These are phyloP conservation scores for Coenonympha glycerion DNA, from an alignment of 2,888 invertebrate genomes.

Conservation along the genomic window DNA sequence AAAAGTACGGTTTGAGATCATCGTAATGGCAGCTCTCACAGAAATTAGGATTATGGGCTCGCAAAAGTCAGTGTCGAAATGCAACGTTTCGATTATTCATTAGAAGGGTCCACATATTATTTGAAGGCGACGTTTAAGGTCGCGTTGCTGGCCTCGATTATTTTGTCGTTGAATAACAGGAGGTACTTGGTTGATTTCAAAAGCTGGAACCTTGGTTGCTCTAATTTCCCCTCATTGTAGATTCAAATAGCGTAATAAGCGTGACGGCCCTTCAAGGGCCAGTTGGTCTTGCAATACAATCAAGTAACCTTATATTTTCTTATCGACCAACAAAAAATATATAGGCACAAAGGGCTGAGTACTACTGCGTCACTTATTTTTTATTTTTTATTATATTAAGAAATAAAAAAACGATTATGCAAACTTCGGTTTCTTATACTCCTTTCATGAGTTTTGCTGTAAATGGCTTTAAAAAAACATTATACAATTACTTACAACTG, in stretches of 20 bases:
- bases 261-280: slow-evolving; percentile 65
- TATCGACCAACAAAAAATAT: slow-evolving; percentile 13
- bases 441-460: too few relatives aligned
- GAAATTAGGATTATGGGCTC: slow-evolving; percentile 49
- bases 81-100: slow-evolving; percentile 51
- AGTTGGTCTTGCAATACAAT: slow-evolving; percentile 41
- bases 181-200: slow-evolving; percentile 66
- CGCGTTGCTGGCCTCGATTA: slow-evolving; percentile 56
- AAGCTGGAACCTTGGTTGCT: slow-evolving; percentile 69
- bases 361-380: too few relatives aligned
- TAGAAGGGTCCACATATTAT: slow-evolving; percentile 67
- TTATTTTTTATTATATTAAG: too few relatives aligned
- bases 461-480: too few relatives aligned
- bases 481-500: slow-evolving; percentile 63
- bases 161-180: slow-evolving; percentile 49
- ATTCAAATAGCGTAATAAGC: slow-evolving; percentile 69
- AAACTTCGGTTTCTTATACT: too few relatives aligned
- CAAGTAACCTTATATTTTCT: slow-evolving; percentile 29
- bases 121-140: slow-evolving; percentile 68
- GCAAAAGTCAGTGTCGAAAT: slow-evolving; percentile 68
- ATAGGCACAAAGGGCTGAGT: neutral
- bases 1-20: neutral
- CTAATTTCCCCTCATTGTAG: slow-evolving; percentile 73
- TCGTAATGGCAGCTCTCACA: slow-evolving; percentile 15
- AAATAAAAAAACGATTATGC: too few relatives aligned